These are phyloP conservation scores for Platycercus adscitus DNA, from an alignment of 2,113 vertebrate genomes.

Conservation along the genomic window DNA sequence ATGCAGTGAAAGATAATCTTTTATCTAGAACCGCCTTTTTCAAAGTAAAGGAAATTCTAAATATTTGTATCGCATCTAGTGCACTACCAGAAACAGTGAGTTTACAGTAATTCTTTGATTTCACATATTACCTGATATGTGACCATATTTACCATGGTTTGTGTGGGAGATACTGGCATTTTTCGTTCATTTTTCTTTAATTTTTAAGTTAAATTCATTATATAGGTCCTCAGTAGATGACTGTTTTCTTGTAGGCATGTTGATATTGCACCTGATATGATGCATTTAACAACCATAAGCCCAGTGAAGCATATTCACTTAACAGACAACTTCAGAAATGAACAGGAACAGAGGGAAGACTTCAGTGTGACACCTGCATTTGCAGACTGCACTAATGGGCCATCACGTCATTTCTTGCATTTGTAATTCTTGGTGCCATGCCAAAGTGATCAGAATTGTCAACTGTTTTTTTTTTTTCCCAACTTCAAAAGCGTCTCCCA, in stretches of 20 bases:
- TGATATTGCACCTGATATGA: neutral
- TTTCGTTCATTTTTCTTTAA: neutral
- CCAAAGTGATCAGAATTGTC: neutral
- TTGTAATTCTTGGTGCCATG: neutral
- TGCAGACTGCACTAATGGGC: neutral
- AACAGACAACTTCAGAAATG: neutral
- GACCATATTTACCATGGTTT: neutral
- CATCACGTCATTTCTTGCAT: neutral
- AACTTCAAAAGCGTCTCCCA: constrained; percentile 2
- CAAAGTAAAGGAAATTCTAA: neutral
- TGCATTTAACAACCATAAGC: neutral
- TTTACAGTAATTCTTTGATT: neutral
- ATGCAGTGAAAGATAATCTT: neutral
- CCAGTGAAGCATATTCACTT: neutral
- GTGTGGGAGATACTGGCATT: neutral
- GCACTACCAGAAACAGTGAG: neutral
- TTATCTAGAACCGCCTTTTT: neutral
- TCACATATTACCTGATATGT: neutral
- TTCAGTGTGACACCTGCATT: neutral
- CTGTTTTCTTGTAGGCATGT: neutral
- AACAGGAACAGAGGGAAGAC: neutral
- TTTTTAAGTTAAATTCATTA: neutral
- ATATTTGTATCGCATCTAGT: neutral
- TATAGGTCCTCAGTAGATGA: neutral
- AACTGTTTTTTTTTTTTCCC: neutral